Base-by-base conservation (phyloP, 2,888 invertebrate species). In the Bombylius discolor region DNA sequence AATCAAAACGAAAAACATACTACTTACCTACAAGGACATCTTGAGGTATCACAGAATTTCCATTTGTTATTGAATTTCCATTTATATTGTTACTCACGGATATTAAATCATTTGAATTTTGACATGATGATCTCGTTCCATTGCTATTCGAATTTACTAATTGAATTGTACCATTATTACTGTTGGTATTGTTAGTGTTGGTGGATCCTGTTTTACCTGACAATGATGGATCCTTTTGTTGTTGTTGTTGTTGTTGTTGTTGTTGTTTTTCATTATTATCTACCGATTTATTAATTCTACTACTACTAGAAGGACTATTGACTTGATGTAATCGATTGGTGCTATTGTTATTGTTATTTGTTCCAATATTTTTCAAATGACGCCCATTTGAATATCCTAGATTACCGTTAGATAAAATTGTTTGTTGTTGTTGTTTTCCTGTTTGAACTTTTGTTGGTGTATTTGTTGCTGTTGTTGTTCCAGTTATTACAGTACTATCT, bases 321-420 rank as follows among this genome's bases (percentile, higher is more conserved):
- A 36, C 8, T 7, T 36, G 8, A 11, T 42, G 39, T 42, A 42
- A 42, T 42, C 39, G 39, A 42, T 11, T 42, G 11, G 9, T 8
- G 9, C 11, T 42, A 11, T 42, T 42, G 1, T 5, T 42, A 11
- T 11, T 42, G 12, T 11, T 42, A 42, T 11, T 42, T 5, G 6
- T 11, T 49, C 49, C 23, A 23, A 23, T 44, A 14, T 50, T 55
- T 59, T 58, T 56, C 47, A 52, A 55, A 59, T 52, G 58, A 53
- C n/a, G 58, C 52, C n/a, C 52, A 61, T 52, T 60, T 53, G 56
- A 56, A 56, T 44, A 57, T 55, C 53, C 58, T 34, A 42, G 45
- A 48, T 42, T 54, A n/a, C 14, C 54, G 31, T 46, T 52, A 9
- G 48, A 32, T 36, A 36, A 7, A 8, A 36, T 8, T 36, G 34